These are phyloP conservation scores for Helostoma temminkii DNA, from an alignment of 2,797 vertebrate species.

Conservation along the genomic window DNA sequence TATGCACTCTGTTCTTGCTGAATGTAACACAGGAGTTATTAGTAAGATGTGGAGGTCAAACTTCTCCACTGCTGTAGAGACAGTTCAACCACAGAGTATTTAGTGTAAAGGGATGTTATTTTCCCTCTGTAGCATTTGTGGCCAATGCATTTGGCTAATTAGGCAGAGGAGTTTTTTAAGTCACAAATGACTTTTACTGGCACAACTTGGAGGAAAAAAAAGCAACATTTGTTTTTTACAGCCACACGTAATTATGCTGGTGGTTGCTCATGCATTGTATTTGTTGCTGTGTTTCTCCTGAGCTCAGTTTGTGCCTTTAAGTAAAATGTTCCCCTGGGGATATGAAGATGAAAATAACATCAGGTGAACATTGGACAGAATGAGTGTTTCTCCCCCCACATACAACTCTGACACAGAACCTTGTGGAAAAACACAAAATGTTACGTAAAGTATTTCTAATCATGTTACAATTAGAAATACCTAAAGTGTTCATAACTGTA, in stretches of 20 bases:
- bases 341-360: constrained; percentile 64
- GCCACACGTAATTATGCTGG: constrained; percentile 49
- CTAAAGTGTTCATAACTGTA: too few relatives aligned
- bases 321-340: constrained; percentile 40
- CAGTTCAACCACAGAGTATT: constrained; percentile 16
- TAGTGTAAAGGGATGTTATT: constrained; percentile 39
- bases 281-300: constrained; percentile 28
- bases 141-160: constrained; percentile 56
- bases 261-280: constrained; percentile 45
- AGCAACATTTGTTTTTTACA: constrained; percentile 56
- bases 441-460: constrained; percentile 28
- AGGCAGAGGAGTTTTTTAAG: constrained; percentile 32
- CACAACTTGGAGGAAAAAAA: constrained; percentile 37
- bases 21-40: constrained; percentile 24
- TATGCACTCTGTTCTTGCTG: constrained; percentile 22
- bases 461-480: too few relatives aligned
- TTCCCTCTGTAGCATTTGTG: constrained; percentile 33
- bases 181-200: constrained; percentile 58
- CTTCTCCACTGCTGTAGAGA: constrained; percentile 15
- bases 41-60: constrained; percentile 25
- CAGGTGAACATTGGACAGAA: constrained; percentile 52
- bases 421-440: constrained; percentile 18
- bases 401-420: constrained; percentile 27
- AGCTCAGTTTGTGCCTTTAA: constrained; percentile 59
- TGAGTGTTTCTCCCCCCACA: background rate